Base-by-base conservation (phyloP, 1,140 invertebrate genomes). In the Diabrotica virgifera region DNA sequence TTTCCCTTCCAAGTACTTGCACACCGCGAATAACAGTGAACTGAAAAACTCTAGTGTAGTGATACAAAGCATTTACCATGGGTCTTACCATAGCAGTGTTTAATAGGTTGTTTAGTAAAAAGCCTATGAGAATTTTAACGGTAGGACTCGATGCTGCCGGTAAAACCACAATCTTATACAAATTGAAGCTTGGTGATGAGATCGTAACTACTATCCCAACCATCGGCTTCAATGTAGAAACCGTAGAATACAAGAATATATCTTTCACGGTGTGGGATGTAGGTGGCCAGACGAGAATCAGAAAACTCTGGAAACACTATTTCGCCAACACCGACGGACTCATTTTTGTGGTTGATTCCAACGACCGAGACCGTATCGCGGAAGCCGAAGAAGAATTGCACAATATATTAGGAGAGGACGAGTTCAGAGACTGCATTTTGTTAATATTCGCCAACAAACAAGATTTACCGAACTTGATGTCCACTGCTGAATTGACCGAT, bases 371-470 rank as follows among this genome's bases (percentile, higher is more conserved):
- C 76, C 84, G 94, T 78, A 89, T 95, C 71, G 83, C 82, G 14
- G 93, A 96, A 80, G 93, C 93, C 4, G 83, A 89, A 76, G 86
- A 90, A 72, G 94, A 96, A 80, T 77, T 96, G 54, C 87, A 88
- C 73, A 86, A 92, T 76, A 95, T 96, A 85, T 76, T 92, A 57
- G 88, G 89, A 79, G 97, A 99, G 84, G 97, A 99, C 82, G 97
- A 99, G 80, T 83, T 99, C 0, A 85, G 95, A 76, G 96, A 99
- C 84, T 96, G 97, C 38, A 94, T 98, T 6, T 85, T 99, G 11
- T 82, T 99, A 68, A 93, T 99, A 36, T 99, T 99, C 85, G 97
- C 97, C 35, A 99, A 99, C 81, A 99, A 99, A 84, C 97, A 99
- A 84, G 97, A 99, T 82, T 85, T 98, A 73, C 97, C 97, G 4